Conservation (phyloP, 2,113 vertebrate genomes). For the Thunnus thynnus region DNA sequence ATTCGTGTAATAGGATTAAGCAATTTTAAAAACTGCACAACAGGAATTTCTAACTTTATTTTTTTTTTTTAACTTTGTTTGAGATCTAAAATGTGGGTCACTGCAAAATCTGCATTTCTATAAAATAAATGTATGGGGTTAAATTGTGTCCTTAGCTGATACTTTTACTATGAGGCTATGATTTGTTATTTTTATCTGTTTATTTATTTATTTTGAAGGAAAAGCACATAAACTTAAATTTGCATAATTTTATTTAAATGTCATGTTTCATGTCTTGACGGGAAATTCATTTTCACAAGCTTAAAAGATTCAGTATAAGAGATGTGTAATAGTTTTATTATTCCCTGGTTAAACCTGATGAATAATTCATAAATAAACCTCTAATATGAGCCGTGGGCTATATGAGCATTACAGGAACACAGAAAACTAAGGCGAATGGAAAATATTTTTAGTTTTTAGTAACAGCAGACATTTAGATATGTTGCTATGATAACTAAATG, state of each 20-base stretch:
- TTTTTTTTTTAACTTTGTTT: not conserved
- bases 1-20: conserved; percentile 46
- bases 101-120: too few relatives aligned
- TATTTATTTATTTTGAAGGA: too few relatives aligned
- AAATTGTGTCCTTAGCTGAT: too few relatives aligned
- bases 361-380: conserved; percentile 57
- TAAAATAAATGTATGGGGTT: not conserved
- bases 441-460: not conserved
- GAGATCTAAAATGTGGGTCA: conserved; percentile 6
- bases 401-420: not conserved
- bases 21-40: conserved; percentile 7
- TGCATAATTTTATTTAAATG: not conserved
- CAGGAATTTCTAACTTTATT: conserved; percentile 35
- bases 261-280: not conserved
- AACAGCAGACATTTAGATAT: not conserved
- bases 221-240: not conserved
- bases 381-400: conserved; percentile 16
- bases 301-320: not conserved
- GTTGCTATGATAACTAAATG: not conserved
- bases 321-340: conserved; percentile 9
- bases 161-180: too few relatives aligned
- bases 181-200: too few relatives aligned
- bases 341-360: conserved; percentile 8
- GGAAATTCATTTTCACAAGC: too few relatives aligned
- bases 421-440: not conserved